A percentile compares a stretch with the other conserved stretches of the same genome.
phyloP scores from a whole-genome alignment of 2,888 invertebrate species.

The Thecocarcelia acutangulata region DNA sequence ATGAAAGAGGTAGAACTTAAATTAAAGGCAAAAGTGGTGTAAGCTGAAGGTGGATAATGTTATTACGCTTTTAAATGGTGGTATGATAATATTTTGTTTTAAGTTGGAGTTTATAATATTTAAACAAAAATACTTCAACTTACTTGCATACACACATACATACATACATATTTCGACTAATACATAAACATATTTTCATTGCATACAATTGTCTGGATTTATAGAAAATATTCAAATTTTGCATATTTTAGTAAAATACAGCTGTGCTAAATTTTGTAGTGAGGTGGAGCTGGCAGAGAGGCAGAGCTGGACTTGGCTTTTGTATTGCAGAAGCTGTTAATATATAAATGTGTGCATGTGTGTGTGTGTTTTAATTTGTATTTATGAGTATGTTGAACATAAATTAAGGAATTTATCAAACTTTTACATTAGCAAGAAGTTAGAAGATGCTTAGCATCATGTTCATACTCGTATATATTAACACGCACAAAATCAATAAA shows the following conservation, averaged over 20 bases:
- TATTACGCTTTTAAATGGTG: constrained; percentile 33
- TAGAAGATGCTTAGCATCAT: neutral
- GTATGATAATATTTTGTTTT: constrained; percentile 56
- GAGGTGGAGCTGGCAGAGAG: neutral
- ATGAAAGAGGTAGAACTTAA: constrained; percentile 47
- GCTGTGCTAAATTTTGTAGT: constrained; percentile 10
- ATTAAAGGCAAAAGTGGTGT: constrained; percentile 21
- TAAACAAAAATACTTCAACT: constrained; percentile 19
- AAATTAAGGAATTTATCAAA: constrained; percentile 65
- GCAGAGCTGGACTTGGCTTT: constrained; percentile 26
- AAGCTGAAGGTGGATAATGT: constrained; percentile 29
- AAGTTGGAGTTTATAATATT: constrained; percentile 49
- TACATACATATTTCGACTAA: neutral
- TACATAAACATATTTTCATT: neutral
- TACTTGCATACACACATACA: neutral
- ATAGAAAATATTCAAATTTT: constrained; percentile 55
- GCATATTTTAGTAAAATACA: constrained; percentile 22
- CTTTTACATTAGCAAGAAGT: constrained; percentile 9
- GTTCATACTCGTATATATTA: no score
- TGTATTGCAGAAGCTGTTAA: neutral
- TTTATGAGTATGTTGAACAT: constrained; percentile 62
- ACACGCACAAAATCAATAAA: constrained; percentile 61
- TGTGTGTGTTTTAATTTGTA: constrained; percentile 35
- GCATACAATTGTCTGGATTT: constrained; percentile 48
- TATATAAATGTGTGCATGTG: constrained; percentile 29